phyloP scores from a whole-genome alignment of 2,797 vertebrate species.

The Platyrinchus mystaceus region DNA sequence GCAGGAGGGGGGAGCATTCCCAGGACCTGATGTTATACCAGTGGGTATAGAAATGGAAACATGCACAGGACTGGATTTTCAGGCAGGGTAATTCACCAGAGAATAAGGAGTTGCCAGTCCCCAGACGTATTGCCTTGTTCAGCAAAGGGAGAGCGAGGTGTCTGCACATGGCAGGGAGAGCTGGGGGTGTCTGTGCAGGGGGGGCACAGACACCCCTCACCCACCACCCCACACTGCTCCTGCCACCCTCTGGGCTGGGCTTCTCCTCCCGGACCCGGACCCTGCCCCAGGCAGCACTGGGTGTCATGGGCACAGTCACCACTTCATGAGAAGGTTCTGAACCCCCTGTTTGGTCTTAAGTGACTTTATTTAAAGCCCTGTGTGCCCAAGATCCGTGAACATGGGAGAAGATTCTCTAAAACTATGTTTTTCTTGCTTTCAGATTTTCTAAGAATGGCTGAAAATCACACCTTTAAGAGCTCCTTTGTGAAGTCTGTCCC shows the following conservation, averaged over 20 bases:
- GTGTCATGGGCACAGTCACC: accelerated
- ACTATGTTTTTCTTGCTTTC: not conserved
- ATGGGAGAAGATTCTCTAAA: not conserved
- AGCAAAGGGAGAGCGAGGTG: not conserved
- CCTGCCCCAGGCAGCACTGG: not conserved
- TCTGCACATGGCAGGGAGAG: not conserved
- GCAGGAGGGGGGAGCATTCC: slow-evolving; percentile 55
- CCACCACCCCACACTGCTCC: not conserved
- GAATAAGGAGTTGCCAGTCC: not conserved
- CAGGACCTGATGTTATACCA: slow-evolving; percentile 56
- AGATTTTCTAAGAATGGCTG: not conserved
- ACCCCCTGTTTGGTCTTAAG: too few relatives aligned
- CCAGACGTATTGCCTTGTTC: not conserved
- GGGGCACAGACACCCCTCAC: not conserved
- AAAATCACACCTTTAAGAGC: not conserved
- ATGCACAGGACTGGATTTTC: not conserved
- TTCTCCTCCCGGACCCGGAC: not conserved
- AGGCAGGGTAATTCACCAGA: slow-evolving; percentile 25
- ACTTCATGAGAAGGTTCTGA: not conserved
- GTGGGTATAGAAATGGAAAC: slow-evolving; percentile 52
- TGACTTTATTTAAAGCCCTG: not conserved
- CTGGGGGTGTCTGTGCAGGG: not conserved
- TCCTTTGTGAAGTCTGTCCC: not conserved
- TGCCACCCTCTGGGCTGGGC: not conserved
- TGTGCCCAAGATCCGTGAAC: not conserved